These are phyloP conservation scores for Campylorhamphus procurvoides DNA, from an alignment of 2,113 vertebrate species.

Conservation along the genomic window DNA sequence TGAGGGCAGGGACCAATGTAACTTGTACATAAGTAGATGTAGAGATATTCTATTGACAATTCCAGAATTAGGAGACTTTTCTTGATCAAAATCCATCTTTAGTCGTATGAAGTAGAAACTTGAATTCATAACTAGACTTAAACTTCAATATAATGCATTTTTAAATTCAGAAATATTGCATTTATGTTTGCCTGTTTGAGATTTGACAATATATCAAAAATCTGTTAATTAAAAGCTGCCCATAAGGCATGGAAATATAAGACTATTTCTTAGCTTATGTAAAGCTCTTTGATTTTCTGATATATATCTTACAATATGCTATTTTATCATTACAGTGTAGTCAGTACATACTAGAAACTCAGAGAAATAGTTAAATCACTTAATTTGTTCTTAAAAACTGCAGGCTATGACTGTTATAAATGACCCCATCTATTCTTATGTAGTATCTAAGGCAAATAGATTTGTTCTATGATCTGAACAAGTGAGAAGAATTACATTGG, in stretches of 20 bases:
- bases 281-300: slow-evolving; percentile 7
- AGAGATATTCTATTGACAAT: neutral
- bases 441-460: neutral
- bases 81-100: neutral
- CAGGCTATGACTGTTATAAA: neutral
- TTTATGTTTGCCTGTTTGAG: neutral
- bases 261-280: neutral
- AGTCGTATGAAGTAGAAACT: neutral
- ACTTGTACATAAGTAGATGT: neutral
- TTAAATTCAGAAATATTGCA: neutral
- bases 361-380: slow-evolving; percentile 12
- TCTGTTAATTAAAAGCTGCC: slow-evolving; percentile 2
- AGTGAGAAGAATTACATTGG: neutral
- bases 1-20: neutral
- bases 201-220: slow-evolving; percentile 3
- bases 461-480: neutral
- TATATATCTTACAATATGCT: neutral
- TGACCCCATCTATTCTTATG: neutral
- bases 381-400: neutral
- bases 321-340: neutral
- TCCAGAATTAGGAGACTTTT: neutral
- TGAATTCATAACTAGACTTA: neutral
- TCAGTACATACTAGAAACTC: neutral
- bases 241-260: neutral
- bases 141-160: neutral